Conservation (phyloP, 2,113 vertebrate genomes). For the Pogona vitticeps region DNA sequence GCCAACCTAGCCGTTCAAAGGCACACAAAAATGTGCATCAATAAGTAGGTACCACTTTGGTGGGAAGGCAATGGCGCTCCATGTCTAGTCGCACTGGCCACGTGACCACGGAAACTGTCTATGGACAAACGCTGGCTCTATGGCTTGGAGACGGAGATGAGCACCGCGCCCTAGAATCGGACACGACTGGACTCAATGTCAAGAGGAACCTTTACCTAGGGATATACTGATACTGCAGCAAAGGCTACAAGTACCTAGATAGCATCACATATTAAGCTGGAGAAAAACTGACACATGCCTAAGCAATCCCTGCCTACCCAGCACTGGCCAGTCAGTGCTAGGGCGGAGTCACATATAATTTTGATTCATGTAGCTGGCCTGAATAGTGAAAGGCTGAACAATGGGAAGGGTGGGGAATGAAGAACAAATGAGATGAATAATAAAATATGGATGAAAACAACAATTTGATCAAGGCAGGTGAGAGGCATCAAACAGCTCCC, state of each 20-base stretch:
- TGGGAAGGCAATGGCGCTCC: too few relatives aligned
- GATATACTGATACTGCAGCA: conserved; percentile 31
- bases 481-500: neutral
- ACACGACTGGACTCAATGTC: too few relatives aligned
- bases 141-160: too few relatives aligned
- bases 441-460: too few relatives aligned
- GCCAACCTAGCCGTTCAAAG: too few relatives aligned
- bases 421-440: neutral
- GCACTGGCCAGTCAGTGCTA: neutral
- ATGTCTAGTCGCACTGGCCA: too few relatives aligned
- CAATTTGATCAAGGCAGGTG: neutral
- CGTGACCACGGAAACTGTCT: too few relatives aligned
- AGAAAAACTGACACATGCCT: neutral
- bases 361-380: neutral
- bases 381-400: neutral
- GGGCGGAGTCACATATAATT: neutral
- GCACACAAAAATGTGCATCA: too few relatives aligned
- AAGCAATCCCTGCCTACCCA: neutral
- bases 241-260: neutral
- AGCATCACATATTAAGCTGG: conserved; percentile 10
- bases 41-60: too few relatives aligned
- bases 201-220: too few relatives aligned
- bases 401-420: neutral
- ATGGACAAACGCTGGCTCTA: too few relatives aligned
- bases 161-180: too few relatives aligned